Percentiles rank a stretch among this genome's conserved stretches.
Conservation (phyloP, 2,888 invertebrate genomes). For the Eustalomyia histrio region DNA sequence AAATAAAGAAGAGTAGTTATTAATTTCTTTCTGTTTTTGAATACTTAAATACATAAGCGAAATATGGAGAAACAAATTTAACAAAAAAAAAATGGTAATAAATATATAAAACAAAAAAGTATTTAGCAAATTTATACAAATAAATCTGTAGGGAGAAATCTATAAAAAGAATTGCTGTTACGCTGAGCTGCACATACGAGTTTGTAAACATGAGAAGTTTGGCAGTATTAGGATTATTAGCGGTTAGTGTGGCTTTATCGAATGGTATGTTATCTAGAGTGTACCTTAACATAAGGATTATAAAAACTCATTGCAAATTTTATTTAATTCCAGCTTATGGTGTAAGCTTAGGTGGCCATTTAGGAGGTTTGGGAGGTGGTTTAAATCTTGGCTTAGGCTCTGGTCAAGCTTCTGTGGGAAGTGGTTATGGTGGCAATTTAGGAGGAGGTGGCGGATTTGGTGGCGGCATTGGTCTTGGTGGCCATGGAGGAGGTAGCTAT, state of each 20-base stretch:
- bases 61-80: conserved; percentile 19
- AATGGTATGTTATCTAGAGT: conserved; percentile 46
- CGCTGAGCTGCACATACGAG: conserved; percentile 46
- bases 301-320: background rate
- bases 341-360: conserved; percentile 29
- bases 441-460: conserved; percentile 5
- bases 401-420: conserved; percentile 3
- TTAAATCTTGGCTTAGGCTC: conserved; percentile 43
- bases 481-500: background rate
- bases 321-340: conserved; percentile 50
- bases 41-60: background rate
- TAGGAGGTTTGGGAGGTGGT: conserved; percentile 41
- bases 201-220: conserved; percentile 61
- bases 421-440: conserved; percentile 7
- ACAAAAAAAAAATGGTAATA: conserved; percentile 7
- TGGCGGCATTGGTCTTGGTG: conserved; percentile 13
- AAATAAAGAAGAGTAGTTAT: conserved; percentile 23
- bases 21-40: conserved; percentile 7
- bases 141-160: conserved; percentile 44
- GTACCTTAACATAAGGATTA: background rate
- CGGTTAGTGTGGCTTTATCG: conserved; percentile 42
- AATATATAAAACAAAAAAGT: background rate
- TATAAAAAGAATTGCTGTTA: conserved; percentile 63
- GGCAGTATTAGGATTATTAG: conserved; percentile 57
- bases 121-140: conserved; percentile 1